Conservation (phyloP, 2,113 vertebrate species). For the Alosa alosa region DNA sequence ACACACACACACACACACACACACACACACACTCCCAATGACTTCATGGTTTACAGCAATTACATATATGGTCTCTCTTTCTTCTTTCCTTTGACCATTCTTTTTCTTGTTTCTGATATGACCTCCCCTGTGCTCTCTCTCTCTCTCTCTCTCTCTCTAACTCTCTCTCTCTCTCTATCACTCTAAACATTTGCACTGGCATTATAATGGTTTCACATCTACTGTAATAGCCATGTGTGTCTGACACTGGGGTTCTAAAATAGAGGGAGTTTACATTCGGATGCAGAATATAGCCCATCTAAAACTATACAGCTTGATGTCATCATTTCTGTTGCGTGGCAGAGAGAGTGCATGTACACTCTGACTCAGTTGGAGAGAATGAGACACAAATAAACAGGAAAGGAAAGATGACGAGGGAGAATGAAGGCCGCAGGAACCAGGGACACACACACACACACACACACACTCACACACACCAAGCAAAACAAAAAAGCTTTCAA, state of each 20-base stretch:
- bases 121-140: neutral
- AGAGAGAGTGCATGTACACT: neutral
- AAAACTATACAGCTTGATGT: neutral
- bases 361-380: neutral
- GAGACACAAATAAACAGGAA: constrained; percentile 21
- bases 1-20: constrained; percentile 3
- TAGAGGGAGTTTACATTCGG: neutral
- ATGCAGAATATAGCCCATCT: neutral
- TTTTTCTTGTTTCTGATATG: neutral
- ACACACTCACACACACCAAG: too few relatives aligned
- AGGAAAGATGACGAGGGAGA: neutral
- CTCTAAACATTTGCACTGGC: neutral
- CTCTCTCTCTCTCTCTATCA: too few relatives aligned
- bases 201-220: neutral
- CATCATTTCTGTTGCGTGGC: neutral
- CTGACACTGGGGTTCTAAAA: neutral
- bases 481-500: neutral
- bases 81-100: too few relatives aligned
- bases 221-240: neutral
- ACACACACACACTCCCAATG: neutral
- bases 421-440: neutral
- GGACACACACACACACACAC: too few relatives aligned
- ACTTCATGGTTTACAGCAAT: neutral
- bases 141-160: neutral
- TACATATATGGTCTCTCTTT: neutral